Conservation (phyloP, 2,888 invertebrate genomes). For the Meteorus colon region DNA sequence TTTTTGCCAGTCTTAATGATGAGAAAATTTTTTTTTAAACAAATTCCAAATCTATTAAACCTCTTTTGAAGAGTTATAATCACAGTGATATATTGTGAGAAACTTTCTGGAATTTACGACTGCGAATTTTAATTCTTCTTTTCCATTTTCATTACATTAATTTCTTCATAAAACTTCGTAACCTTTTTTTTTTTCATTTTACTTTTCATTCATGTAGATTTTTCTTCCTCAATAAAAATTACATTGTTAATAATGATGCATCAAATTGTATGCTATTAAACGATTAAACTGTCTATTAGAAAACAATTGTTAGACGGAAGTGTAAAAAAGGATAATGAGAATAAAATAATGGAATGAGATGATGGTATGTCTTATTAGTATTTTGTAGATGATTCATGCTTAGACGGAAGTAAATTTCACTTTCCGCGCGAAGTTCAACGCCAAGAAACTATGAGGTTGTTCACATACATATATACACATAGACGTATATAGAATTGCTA, state of each 20-base stretch:
- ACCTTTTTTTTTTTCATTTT: background rate
- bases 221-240: background rate
- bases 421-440: constrained; percentile 47
- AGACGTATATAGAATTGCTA: constrained; percentile 11
- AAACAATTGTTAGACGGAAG: background rate
- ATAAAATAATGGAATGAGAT: constrained; percentile 2
- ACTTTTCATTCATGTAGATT: background rate
- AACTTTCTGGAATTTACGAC: background rate
- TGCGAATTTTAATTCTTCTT: background rate
- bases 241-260: background rate
- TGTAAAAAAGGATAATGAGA: background rate
- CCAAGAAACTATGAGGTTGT: constrained; percentile 36
- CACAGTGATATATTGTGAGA: constrained; percentile 9
- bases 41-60: background rate
- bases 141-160: background rate
- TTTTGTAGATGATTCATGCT: constrained; percentile 9
- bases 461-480: constrained; percentile 34
- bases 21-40: background rate
- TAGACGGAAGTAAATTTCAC: constrained; percentile 45
- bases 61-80: background rate
- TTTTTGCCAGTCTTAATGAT: background rate
- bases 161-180: background rate
- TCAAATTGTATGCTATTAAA: background rate
- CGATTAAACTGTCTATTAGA: background rate
- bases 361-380: background rate